phyloP scores from a whole-genome alignment of 2,888 invertebrate species.

The Apamea monoglypha region DNA sequence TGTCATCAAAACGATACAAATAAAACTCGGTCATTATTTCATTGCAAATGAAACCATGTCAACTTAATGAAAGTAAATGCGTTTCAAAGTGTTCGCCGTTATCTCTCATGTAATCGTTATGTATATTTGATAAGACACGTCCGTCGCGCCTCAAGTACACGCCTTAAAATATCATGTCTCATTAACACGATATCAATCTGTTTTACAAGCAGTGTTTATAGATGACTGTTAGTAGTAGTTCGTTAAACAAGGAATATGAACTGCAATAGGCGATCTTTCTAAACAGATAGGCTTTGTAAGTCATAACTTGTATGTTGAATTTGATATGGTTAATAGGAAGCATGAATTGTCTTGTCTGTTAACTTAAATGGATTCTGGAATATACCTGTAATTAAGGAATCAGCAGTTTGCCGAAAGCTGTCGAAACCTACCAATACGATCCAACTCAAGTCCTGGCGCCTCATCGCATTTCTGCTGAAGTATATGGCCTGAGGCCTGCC shows the following conservation, averaged over 20 bases:
- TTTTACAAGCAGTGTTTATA: conserved; percentile 36
- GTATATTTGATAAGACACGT: conserved; percentile 60
- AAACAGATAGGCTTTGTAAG: conserved; percentile 20
- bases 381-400: neutral
- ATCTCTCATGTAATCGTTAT: conserved; percentile 64
- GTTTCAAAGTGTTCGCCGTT: conserved; percentile 45
- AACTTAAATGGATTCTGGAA: neutral
- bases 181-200: conserved; percentile 45
- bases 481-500: neutral
- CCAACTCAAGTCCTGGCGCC: neutral
- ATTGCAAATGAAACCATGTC: conserved; percentile 29
- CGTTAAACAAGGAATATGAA: conserved; percentile 47
- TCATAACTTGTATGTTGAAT: conserved; percentile 31
- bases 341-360: neutral
- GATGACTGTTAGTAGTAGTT: neutral
- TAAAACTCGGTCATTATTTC: neutral
- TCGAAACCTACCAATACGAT: neutral
- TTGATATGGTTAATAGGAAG: neutral
- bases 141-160: conserved; percentile 44
- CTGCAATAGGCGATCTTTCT: conserved; percentile 27
- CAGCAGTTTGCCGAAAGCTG: neutral
- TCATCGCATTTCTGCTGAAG: neutral
- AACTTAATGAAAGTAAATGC: conserved; percentile 45
- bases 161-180: conserved; percentile 54
- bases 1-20: conserved; percentile 8